These are phyloP conservation scores for Xanthia icteritia DNA, from an alignment of 2,888 invertebrate genomes.

Conservation along the genomic window DNA sequence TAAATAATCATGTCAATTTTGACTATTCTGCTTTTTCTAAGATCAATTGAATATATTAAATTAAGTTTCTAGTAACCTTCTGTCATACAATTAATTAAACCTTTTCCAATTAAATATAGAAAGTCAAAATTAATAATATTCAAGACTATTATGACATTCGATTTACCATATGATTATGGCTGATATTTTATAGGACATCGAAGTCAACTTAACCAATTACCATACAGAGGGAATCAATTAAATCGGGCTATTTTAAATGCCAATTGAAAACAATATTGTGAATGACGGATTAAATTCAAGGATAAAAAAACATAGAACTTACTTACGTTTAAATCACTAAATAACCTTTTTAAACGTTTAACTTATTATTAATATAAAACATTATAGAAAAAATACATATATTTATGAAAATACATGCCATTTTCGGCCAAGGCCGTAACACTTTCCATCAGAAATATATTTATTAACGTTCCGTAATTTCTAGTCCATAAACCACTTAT, in stretches of 20 bases:
- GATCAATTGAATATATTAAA: not conserved
- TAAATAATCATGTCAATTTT: not conserved
- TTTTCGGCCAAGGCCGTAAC: constrained; percentile 26
- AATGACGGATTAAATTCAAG: constrained; percentile 13
- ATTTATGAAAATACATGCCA: constrained; percentile 25
- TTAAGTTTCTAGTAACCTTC: not conserved
- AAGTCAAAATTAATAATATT: constrained; percentile 29
- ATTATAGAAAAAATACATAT: not conserved
- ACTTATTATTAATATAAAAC: not conserved
- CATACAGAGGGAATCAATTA: constrained; percentile 20
- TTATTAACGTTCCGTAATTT: constrained; percentile 22
- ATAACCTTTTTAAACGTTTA: not conserved
- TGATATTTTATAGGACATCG: constrained; percentile 12
- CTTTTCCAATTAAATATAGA: constrained; percentile 6
- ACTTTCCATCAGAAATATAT: constrained; percentile 31
- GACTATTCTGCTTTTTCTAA: not conserved
- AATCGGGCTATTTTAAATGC: constrained; percentile 6
- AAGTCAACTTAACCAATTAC: constrained; percentile 35
- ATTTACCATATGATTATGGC: constrained; percentile 27
- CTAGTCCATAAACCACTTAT: constrained; percentile 20
- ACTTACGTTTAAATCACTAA: not conserved
- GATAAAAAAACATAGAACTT: not conserved
- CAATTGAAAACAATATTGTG: constrained; percentile 7
- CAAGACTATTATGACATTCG: constrained; percentile 17
- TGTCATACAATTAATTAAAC: constrained; percentile 4